These are phyloP conservation scores for Orius insidiosus DNA, from an alignment of 1,140 invertebrate species.

Conservation along the genomic window DNA sequence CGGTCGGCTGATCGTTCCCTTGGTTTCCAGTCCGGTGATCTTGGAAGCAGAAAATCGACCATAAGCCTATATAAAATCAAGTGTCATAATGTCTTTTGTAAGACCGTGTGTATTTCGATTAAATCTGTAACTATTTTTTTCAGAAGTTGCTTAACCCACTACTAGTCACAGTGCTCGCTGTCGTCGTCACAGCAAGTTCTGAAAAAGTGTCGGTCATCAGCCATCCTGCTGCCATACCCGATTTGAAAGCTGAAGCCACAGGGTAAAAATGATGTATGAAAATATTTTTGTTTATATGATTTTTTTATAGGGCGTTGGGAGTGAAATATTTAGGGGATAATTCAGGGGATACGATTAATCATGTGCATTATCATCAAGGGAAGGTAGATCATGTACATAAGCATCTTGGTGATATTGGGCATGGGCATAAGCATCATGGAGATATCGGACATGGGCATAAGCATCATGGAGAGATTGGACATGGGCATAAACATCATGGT, in stretches of 20 bases:
- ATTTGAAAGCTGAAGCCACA: slow-evolving; percentile 9
- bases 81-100: too few relatives aligned
- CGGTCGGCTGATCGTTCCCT: too few relatives aligned
- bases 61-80: too few relatives aligned
- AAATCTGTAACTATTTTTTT: too few relatives aligned
- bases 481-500: slow-evolving; percentile 5
- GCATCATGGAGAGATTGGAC: slow-evolving; percentile 5
- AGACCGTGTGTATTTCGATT: too few relatives aligned
- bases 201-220: neutral
- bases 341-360: slow-evolving; percentile 2
- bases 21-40: too few relatives aligned
- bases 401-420: slow-evolving; percentile 8
- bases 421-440: slow-evolving; percentile 8
- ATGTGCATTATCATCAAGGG: slow-evolving; percentile 9
- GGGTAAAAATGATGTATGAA: slow-evolving; percentile 2
- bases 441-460: slow-evolving; percentile 4
- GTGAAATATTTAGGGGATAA: neutral
- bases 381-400: slow-evolving; percentile 12
- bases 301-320: neutral
- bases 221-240: neutral
- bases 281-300: neutral
- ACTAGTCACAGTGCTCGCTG: slow-evolving; percentile 6
- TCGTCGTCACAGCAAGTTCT: neutral
- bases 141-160: neutral
- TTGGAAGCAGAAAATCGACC: too few relatives aligned